Percentiles rank a stretch among this genome's conserved stretches.
Conservation (phyloP, 1,140 invertebrate species). For the Campoletis sonorensis region DNA sequence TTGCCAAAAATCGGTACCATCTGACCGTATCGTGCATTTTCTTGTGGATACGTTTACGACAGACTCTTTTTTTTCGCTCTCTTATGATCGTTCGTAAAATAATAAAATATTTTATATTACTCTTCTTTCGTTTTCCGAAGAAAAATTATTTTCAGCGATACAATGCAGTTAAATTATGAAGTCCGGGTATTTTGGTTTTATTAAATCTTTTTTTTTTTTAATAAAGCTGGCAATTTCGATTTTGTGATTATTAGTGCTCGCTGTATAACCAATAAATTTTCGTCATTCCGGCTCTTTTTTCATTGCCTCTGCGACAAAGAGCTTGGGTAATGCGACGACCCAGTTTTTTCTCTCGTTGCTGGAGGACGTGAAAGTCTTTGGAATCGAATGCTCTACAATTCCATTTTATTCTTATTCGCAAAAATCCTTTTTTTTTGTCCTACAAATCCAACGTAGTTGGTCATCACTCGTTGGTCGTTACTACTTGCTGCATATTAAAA, state of each 20-base stretch:
- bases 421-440: constrained; percentile 2
- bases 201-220: too few species aligned
- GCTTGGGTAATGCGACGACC: constrained; percentile 29
- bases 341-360: constrained; percentile 25
- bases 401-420: constrained; percentile 1
- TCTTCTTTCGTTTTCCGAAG: too few species aligned
- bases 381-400: constrained; percentile 35
- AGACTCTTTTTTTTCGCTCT: not conserved
- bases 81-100: too few species aligned
- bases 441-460: not conserved
- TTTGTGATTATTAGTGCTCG: not conserved
- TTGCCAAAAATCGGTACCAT: constrained; percentile 45
- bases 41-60: constrained; percentile 2
- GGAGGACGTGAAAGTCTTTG: constrained; percentile 42
- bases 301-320: not conserved
- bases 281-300: constrained; percentile 9
- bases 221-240: not conserved
- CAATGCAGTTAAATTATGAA: too few species aligned
- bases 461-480: not conserved
- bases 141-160: too few species aligned
- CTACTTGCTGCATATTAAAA: constrained; percentile 28
- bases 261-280: constrained; percentile 15
- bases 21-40: constrained; percentile 33
- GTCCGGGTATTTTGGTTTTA: too few species aligned
- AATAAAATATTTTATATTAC: too few species aligned